phyloP scores from a whole-genome alignment of 2,888 invertebrate genomes.

The Cecidostiba fungosa region DNA sequence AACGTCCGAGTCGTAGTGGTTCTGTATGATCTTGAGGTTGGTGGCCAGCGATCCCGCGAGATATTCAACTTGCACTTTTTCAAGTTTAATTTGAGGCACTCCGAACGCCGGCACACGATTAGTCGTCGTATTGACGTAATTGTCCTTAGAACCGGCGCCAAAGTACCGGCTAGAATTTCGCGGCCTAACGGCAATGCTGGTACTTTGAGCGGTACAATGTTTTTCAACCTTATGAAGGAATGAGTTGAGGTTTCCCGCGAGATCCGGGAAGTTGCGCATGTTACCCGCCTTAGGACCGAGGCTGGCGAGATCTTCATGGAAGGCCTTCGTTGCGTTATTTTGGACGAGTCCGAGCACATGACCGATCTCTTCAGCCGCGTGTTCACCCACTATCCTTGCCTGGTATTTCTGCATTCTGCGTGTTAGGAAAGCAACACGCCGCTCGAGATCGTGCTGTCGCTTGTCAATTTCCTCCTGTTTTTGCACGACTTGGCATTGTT shows the following conservation, averaged over 20 bases:
- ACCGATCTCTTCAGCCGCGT: slow-evolving; percentile 89
- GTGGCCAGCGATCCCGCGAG: slow-evolving; percentile 88
- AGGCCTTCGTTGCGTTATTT: slow-evolving; percentile 81
- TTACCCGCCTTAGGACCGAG: slow-evolving; percentile 70
- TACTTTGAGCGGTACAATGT: slow-evolving; percentile 76
- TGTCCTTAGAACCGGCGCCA: slow-evolving; percentile 81
- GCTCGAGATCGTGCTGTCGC: slow-evolving; percentile 85
- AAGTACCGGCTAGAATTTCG: slow-evolving; percentile 80
- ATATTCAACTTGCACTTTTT: slow-evolving; percentile 84
- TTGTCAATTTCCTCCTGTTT: slow-evolving; percentile 74
- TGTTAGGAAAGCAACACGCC: slow-evolving; percentile 87
- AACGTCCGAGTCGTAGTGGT: slow-evolving; percentile 93
- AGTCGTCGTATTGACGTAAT: slow-evolving; percentile 63
- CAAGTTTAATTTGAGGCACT: slow-evolving; percentile 74
- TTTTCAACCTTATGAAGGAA: slow-evolving; percentile 78
- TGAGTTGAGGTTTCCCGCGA: slow-evolving; percentile 72
- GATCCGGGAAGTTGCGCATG: slow-evolving; percentile 74
- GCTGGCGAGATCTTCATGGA: slow-evolving; percentile 76
- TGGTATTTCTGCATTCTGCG: slow-evolving; percentile 90
- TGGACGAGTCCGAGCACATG: slow-evolving; percentile 90
- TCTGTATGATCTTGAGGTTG: slow-evolving; percentile 88
- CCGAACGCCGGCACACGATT: slow-evolving; percentile 76
- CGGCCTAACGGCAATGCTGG: slow-evolving; percentile 75
- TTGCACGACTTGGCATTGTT: slow-evolving; percentile 62
- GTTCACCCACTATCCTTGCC: slow-evolving; percentile 87